Percentiles rank a stretch among this genome's conserved stretches.
Conservation (phyloP, 2,113 vertebrate genomes). For the Callipepla squamata region DNA sequence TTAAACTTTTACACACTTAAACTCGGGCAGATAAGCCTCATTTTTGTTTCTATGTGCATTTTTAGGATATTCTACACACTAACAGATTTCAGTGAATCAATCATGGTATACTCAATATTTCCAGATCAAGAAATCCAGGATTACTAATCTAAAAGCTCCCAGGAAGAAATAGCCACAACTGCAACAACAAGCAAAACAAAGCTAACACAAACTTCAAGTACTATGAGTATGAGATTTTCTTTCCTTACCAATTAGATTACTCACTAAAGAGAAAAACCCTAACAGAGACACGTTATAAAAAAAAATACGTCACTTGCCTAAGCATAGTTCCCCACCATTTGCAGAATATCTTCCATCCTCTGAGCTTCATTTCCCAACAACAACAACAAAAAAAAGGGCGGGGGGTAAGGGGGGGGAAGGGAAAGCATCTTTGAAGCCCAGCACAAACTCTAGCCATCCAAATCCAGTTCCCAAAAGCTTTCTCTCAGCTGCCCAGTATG, state of each 20-base stretch:
- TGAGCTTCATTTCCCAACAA: neutral
- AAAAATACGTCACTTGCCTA: neutral
- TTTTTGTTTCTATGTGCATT: conserved; percentile 3
- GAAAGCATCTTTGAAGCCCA: neutral
- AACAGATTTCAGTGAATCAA: neutral
- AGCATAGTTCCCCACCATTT: neutral
- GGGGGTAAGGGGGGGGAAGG: no score
- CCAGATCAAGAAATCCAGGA: neutral
- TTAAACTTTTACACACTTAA: neutral
- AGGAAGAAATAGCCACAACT: neutral
- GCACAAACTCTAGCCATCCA: neutral
- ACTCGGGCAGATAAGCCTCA: neutral
- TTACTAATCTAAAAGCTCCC: neutral
- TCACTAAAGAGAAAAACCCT: neutral
- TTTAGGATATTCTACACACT: neutral
- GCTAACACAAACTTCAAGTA: neutral
- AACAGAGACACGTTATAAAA: neutral
- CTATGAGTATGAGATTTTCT: neutral
- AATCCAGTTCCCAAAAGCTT: neutral
- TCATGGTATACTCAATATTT: neutral
- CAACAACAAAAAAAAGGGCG: neutral
- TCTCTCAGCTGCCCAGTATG: neutral
- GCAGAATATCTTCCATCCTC: neutral
- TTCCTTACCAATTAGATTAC: neutral
- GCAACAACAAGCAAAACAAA: neutral